Percentiles rank a stretch among this genome's conserved stretches.
Evolutionary conservation across 2,888 invertebrate genomes (phyloP).

Genomic region (Oligia fasciuncula): DNA sequence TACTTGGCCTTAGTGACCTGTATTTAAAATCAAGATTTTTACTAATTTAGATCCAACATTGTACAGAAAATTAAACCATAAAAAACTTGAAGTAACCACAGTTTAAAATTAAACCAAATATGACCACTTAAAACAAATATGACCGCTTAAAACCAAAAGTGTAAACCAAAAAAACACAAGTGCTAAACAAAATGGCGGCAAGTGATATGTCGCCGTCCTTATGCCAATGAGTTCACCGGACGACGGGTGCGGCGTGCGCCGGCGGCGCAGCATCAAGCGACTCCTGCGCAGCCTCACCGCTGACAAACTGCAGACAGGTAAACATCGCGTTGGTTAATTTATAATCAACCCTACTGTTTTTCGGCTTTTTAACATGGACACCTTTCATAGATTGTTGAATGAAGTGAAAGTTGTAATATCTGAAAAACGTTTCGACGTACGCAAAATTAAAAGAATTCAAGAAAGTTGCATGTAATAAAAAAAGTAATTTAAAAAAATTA

Average conservation of each 20-base stretch:
- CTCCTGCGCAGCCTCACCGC: slow-evolving; percentile 87
- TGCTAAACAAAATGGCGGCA: slow-evolving; percentile 37
- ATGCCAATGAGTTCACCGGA: slow-evolving; percentile 79
- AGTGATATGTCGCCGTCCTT: slow-evolving; percentile 10
- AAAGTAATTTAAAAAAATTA: too few species aligned
- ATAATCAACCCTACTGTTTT: too few species aligned
- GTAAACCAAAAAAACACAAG: slow-evolving; percentile 32
- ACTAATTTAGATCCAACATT: background rate
- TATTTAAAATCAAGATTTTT: background rate
- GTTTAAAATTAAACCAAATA: slow-evolving; percentile 17
- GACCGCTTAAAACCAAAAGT: slow-evolving; percentile 37
- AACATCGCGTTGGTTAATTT: background rate
- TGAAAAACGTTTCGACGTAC: too few species aligned
- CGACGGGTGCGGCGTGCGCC: slow-evolving; percentile 82
- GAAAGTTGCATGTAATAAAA: background rate
- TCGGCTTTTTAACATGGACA: too few species aligned
- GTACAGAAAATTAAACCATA: background rate
- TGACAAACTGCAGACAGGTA: slow-evolving; percentile 86
- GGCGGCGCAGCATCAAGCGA: slow-evolving; percentile 88
- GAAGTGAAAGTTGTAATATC: too few species aligned
- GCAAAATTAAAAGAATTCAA: too few species aligned
- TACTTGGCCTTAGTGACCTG: background rate
- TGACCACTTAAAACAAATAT: slow-evolving; percentile 46
- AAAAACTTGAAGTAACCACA: background rate
- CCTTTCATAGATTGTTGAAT: too few species aligned